phyloP scores from a whole-genome alignment of 2,113 vertebrate genomes.

The Eretmochelys imbricata region DNA sequence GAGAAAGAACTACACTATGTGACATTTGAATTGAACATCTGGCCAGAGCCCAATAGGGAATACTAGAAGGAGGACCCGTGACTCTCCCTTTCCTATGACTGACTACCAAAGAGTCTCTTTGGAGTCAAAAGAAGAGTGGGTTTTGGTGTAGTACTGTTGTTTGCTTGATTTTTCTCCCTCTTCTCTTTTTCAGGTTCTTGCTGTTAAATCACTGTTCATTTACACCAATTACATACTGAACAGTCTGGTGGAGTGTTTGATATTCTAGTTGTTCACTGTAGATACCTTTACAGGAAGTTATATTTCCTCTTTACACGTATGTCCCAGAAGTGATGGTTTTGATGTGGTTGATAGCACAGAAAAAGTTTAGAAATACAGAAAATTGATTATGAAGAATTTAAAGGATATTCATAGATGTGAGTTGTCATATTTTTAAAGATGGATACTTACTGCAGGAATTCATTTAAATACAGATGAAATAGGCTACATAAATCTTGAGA shows the following conservation, averaged over 20 bases:
- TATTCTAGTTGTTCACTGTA: not conserved
- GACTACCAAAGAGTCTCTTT: not conserved
- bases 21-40: not conserved
- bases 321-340: not conserved
- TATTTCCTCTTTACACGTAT: not conserved
- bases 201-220: not conserved
- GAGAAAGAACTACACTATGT: not conserved
- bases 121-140: not conserved
- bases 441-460: rapidly evolving
- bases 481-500: not conserved
- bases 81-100: not conserved
- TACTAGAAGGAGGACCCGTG: not conserved
- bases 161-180: not conserved
- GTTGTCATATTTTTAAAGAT: not conserved
- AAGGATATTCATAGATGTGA: not conserved
- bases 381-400: not conserved
- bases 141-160: not conserved
- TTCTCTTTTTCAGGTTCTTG: not conserved
- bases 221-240: rapidly evolving
- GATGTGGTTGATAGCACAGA: not conserved
- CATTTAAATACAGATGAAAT: not conserved
- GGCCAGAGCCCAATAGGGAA: not conserved
- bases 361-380: not conserved
- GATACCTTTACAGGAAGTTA: rapidly evolving
- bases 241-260: not conserved